These are phyloP conservation scores for Xiphydria camelus DNA, from an alignment of 2,888 invertebrate genomes.

Conservation along the genomic window DNA sequence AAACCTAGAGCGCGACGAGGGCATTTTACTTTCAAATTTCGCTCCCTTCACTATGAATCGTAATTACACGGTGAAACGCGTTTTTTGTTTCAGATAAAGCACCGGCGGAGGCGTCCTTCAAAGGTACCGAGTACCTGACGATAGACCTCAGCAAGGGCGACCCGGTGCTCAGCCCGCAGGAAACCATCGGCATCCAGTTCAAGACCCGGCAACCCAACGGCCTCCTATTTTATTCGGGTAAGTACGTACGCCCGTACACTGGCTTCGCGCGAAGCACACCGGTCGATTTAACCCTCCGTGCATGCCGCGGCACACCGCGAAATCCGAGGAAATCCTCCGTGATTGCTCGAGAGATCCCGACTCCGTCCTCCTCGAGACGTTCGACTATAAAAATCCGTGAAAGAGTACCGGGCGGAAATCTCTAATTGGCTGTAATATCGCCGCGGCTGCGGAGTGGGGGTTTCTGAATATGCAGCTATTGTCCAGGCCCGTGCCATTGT, in stretches of 20 bases:
- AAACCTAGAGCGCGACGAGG: too few species aligned
- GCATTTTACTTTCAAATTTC: too few species aligned
- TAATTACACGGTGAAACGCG: too few species aligned
- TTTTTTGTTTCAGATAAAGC: slow-evolving; percentile 77
- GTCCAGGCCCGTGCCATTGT: slow-evolving; percentile 25
- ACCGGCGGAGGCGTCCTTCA: slow-evolving; percentile 91
- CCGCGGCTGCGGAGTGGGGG: too few species aligned
- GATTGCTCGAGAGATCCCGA: too few species aligned
- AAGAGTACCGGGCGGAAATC: background rate
- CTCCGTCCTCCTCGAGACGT: too few species aligned
- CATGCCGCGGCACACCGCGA: too few species aligned
- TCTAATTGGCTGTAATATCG: background rate
- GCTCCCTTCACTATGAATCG: too few species aligned
- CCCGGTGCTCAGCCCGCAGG: slow-evolving; percentile 87
- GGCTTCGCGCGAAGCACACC: too few species aligned
- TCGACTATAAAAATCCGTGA: background rate
- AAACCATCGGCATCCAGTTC: slow-evolving; percentile 88
- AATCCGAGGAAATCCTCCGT: too few species aligned
- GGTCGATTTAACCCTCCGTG: too few species aligned
- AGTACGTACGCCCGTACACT: too few species aligned
- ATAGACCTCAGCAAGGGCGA: slow-evolving; percentile 88
- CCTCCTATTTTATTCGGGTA: slow-evolving; percentile 90
- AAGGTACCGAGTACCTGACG: slow-evolving; percentile 87
- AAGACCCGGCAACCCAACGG: slow-evolving; percentile 90
- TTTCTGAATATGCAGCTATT: slow-evolving; percentile 26